phyloP scores from a whole-genome alignment of 2,797 vertebrate genomes.

The Saxicola maurus region DNA sequence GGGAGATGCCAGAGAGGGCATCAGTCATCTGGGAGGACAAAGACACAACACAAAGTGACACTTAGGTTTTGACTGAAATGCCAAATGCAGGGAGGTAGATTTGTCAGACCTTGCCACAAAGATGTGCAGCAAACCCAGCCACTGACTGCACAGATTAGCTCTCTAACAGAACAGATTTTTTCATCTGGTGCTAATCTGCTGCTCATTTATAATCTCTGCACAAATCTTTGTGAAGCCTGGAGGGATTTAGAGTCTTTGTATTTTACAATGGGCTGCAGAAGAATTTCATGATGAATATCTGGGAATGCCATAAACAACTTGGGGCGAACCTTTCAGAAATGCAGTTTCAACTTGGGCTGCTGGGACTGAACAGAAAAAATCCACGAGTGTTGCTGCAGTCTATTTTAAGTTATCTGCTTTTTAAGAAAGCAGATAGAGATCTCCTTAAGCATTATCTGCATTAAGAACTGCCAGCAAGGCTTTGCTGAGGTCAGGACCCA shows the following conservation, averaged over 20 bases:
- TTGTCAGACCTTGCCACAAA: not conserved
- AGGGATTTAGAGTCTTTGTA: constrained; percentile 38
- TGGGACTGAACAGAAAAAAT: not conserved
- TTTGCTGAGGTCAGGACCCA: not conserved
- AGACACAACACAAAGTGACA: not conserved
- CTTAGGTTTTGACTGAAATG: not conserved
- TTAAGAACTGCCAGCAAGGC: not conserved
- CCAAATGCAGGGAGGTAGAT: not conserved
- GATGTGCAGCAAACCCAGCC: not conserved
- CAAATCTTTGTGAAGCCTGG: constrained; percentile 34
- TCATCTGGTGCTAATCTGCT: constrained; percentile 30
- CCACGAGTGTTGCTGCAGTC: not conserved
- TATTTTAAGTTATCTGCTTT: constrained; percentile 9
- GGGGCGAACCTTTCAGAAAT: not conserved
- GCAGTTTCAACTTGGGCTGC: not conserved
- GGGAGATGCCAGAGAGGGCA: not conserved
- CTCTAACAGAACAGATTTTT: constrained; percentile 26
- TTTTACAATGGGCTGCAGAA: constrained; percentile 11
- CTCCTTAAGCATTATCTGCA: not conserved
- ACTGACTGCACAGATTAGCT: constrained; percentile 15
- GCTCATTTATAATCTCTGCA: constrained; percentile 44
- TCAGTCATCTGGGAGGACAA: not conserved
- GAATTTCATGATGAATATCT: constrained; percentile 9
- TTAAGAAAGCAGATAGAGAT: constrained; percentile 1
- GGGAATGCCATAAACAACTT: not conserved